phyloP scores from a whole-genome alignment of 2,888 invertebrate species.

The Caenorhabditis zanzibari region DNA sequence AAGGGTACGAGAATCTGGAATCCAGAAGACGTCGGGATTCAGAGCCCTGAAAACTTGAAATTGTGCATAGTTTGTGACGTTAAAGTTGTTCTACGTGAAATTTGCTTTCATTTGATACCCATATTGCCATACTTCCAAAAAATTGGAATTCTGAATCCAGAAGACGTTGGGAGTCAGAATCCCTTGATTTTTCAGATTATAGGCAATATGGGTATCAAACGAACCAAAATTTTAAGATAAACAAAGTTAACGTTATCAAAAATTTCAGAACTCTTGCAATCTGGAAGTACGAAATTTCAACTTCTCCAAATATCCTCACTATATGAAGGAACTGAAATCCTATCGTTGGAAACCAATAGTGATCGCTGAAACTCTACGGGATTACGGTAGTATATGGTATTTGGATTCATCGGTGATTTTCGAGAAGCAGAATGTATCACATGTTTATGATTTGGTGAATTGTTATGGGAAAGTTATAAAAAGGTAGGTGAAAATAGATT shows the following conservation, averaged over 20 bases:
- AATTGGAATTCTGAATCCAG: no score
- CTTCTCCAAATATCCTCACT: conserved; percentile 67
- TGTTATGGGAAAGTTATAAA: conserved; percentile 71
- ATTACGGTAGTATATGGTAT: conserved; percentile 83
- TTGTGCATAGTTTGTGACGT: no score
- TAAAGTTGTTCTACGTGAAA: no score
- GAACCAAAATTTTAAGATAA: not conserved
- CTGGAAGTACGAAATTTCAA: conserved; percentile 71
- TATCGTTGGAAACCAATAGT: conserved; percentile 79
- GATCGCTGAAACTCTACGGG: conserved; percentile 80
- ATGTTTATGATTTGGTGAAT: conserved; percentile 77
- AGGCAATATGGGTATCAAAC: not conserved
- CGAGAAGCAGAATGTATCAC: conserved; percentile 78
- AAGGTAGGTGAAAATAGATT: conserved; percentile 12
- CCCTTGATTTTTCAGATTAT: not conserved
- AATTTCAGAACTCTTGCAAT: conserved; percentile 65
- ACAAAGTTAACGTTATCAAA: not conserved
- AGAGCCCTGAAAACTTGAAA: no score
- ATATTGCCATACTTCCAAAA: not conserved
- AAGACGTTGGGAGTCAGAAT: no score
- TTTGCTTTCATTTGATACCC: no score
- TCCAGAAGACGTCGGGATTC: no score
- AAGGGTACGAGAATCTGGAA: not conserved
- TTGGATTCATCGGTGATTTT: conserved; percentile 82
- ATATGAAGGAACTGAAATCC: conserved; percentile 48